A percentile compares a stretch with the other conserved stretches of the same genome.
Conservation (phyloP, 2,797 vertebrate genomes). For the Argentina silus region DNA sequence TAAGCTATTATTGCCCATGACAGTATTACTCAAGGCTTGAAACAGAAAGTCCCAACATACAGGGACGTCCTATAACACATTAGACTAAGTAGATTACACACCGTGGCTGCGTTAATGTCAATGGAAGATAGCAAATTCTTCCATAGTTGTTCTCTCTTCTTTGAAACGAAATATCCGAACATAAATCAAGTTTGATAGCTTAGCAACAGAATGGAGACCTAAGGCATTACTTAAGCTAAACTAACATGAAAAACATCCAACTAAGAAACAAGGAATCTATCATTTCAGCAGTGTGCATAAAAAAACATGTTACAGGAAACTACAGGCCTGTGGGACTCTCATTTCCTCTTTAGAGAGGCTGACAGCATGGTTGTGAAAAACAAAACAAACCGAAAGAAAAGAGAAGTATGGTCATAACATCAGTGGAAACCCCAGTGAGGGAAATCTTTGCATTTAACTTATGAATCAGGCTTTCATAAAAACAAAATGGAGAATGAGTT, state of each 20-base stretch:
- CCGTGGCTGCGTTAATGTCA: too few species aligned
- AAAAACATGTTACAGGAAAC: slow-evolving; percentile 18
- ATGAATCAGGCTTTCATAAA: slow-evolving; percentile 12
- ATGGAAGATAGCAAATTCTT: too few species aligned
- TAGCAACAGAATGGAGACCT: too few species aligned
- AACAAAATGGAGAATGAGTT: background rate
- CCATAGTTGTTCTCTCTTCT: too few species aligned
- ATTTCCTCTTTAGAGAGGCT: slow-evolving; percentile 31
- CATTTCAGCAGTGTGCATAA: background rate
- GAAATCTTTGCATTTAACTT: background rate
- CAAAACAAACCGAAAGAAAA: too few species aligned
- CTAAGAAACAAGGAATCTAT: background rate
- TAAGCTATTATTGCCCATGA: too few species aligned
- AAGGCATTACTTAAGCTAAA: background rate
- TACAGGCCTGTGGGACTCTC: slow-evolving; percentile 25
- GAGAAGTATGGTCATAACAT: background rate
- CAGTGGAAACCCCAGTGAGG: background rate
- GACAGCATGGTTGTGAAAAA: slow-evolving; percentile 2
- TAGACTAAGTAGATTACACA: too few species aligned
- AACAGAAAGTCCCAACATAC: too few species aligned
- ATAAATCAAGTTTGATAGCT: too few species aligned
- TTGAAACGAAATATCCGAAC: too few species aligned
- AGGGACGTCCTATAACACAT: too few species aligned
- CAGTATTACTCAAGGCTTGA: too few species aligned
- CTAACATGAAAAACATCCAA: background rate